Evolutionary conservation across 2,113 vertebrate species (phyloP).

Genomic region (Channa argus): DNA sequence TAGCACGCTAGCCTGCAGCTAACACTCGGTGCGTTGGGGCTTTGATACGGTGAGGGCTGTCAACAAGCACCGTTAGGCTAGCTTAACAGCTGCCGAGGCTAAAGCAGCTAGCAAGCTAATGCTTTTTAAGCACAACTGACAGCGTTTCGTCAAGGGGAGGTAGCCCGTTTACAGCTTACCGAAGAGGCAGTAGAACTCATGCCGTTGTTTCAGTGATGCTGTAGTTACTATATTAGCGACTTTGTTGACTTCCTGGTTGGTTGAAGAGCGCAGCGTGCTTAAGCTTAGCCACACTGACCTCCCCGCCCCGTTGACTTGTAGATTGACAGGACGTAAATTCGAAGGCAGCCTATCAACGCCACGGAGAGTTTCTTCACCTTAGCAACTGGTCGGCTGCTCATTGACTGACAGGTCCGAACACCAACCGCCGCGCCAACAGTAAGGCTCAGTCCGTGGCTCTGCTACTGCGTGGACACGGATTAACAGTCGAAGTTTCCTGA

Average conservation of each 20-base stretch:
- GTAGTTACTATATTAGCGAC: slow-evolving; percentile 15
- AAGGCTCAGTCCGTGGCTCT: background rate
- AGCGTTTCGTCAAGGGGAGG: background rate
- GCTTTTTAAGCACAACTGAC: background rate
- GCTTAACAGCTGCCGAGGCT: slow-evolving; percentile 39
- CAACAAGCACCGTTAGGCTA: slow-evolving; percentile 63
- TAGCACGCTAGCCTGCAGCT: background rate
- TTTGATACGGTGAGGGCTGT: slow-evolving; percentile 15
- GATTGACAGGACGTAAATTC: slow-evolving; percentile 47
- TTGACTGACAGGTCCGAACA: slow-evolving; percentile 2
- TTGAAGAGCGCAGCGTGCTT: slow-evolving; percentile 15
- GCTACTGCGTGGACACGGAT: no score
- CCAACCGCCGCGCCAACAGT: background rate
- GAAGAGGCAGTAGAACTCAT: slow-evolving; percentile 65
- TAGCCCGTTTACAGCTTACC: slow-evolving; percentile 51
- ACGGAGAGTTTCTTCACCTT: background rate
- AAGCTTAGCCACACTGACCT: slow-evolving; percentile 52
- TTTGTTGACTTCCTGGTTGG: slow-evolving; percentile 57
- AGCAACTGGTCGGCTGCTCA: background rate
- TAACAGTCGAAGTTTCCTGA: background rate
- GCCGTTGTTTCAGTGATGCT: background rate
- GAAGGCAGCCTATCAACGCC: slow-evolving; percentile 35
- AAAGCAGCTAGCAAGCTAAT: slow-evolving; percentile 38
- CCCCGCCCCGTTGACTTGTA: slow-evolving; percentile 8
- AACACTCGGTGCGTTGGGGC: background rate